A percentile compares a stretch with the other conserved stretches of the same genome.
Conservation (phyloP, 2,113 vertebrate species). For the Grantiella picta region DNA sequence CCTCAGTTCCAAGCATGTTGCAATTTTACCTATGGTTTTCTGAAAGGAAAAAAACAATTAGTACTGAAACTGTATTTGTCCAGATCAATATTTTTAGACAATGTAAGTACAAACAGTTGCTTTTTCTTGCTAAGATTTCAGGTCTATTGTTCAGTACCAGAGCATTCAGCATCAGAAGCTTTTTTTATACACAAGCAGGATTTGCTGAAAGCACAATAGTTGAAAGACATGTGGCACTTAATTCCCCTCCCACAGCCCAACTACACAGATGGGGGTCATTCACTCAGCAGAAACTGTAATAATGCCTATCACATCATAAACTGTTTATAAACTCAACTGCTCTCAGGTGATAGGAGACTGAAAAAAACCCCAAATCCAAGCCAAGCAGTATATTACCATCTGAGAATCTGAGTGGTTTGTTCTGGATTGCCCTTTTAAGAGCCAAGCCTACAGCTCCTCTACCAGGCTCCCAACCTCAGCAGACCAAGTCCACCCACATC, state of each 20-base stretch:
- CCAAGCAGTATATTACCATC: neutral
- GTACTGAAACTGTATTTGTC: neutral
- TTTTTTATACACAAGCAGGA: neutral
- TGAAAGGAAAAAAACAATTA: constrained; percentile 52
- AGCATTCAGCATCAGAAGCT: neutral
- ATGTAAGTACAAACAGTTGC: neutral
- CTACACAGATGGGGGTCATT: neutral
- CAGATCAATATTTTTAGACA: neutral
- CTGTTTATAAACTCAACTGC: neutral
- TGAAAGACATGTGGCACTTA: neutral
- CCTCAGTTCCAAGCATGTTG: constrained; percentile 96
- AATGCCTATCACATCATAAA: neutral
- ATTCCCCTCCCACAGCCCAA: neutral
- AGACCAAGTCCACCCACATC: neutral
- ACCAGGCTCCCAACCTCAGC: neutral
- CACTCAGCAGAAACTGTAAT: neutral
- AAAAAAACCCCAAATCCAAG: neutral
- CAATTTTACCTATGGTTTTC: constrained; percentile 96
- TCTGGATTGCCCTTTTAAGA: neutral
- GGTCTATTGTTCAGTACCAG: neutral
- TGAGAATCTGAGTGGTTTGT: neutral
- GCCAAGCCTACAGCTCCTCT: neutral
- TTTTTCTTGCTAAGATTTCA: neutral
- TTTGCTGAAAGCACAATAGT: neutral
- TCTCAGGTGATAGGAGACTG: neutral